Evolutionary conservation across 2,797 vertebrate genomes (phyloP).

Genomic region (Molossus alvarezi): DNA sequence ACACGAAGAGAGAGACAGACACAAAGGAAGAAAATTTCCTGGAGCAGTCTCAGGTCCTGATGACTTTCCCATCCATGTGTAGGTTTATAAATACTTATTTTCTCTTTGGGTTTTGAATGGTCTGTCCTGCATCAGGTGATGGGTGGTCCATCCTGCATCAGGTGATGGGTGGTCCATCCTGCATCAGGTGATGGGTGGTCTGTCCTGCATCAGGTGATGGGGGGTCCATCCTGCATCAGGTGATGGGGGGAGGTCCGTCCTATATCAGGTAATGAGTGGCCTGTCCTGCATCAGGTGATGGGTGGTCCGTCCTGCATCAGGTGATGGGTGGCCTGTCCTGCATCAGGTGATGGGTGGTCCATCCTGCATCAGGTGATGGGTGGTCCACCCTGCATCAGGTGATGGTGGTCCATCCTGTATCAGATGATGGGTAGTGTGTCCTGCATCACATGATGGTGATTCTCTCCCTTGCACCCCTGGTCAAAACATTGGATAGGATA

Average conservation of each 20-base stretch:
- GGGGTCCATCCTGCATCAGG: not conserved
- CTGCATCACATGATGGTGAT: not conserved
- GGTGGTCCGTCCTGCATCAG: not conserved
- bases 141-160: not conserved
- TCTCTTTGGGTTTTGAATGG: not conserved
- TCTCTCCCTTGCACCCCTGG: not conserved
- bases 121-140: not conserved
- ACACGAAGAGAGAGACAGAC: not conserved
- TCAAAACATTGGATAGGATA: not conserved
- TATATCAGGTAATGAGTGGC: not conserved
- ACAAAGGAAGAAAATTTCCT: not conserved
- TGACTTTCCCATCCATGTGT: not conserved
- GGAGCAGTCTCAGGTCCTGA: not conserved
- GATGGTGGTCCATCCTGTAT: not conserved
- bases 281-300: not conserved
- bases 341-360: not conserved
- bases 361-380: not conserved
- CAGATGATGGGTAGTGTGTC: not conserved
- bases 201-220: not conserved
- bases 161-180: not conserved
- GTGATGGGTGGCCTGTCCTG: not conserved
- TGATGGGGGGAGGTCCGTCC: not conserved
- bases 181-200: not conserved
- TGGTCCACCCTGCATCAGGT: not conserved
- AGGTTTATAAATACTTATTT: not conserved